Conservation (phyloP, 2,113 vertebrate species). For the Leuciscus idus region DNA sequence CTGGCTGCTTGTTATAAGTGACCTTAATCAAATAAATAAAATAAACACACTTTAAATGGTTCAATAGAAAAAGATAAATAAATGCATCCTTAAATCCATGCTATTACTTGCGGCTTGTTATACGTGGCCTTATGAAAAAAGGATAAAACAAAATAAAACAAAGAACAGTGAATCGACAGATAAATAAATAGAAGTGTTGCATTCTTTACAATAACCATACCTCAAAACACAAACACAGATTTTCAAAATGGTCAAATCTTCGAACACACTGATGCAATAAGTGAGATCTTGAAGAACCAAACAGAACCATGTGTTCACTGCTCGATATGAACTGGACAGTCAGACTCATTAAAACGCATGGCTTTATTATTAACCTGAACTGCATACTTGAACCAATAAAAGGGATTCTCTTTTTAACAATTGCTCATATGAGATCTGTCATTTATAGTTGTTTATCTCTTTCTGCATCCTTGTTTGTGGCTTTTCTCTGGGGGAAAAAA, state of each 20-base stretch:
- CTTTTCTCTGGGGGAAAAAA: background rate
- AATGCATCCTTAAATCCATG: too few relatives aligned
- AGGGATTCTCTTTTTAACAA: background rate
- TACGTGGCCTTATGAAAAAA: too few relatives aligned
- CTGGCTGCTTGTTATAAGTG: background rate
- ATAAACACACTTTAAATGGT: background rate
- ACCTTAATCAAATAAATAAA: background rate
- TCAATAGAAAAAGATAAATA: too few relatives aligned
- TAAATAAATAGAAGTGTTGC: background rate
- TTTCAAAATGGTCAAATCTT: too few relatives aligned
- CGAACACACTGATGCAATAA: too few relatives aligned
- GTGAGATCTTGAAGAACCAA: background rate
- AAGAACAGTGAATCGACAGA: too few relatives aligned
- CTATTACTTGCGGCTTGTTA: too few relatives aligned
- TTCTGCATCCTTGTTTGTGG: background rate
- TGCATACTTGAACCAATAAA: background rate
- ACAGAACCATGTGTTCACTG: background rate
- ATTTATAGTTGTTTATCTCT: conserved; percentile 11
- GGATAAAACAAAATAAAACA: too few relatives aligned
- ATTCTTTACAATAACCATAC: background rate
- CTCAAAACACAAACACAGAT: background rate
- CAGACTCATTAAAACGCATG: background rate
- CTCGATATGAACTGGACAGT: background rate
- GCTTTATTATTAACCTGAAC: background rate
- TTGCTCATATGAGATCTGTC: background rate